These are phyloP conservation scores for Sorex araneus DNA, from an alignment of 2,113 vertebrate genomes.

Conservation along the genomic window DNA sequence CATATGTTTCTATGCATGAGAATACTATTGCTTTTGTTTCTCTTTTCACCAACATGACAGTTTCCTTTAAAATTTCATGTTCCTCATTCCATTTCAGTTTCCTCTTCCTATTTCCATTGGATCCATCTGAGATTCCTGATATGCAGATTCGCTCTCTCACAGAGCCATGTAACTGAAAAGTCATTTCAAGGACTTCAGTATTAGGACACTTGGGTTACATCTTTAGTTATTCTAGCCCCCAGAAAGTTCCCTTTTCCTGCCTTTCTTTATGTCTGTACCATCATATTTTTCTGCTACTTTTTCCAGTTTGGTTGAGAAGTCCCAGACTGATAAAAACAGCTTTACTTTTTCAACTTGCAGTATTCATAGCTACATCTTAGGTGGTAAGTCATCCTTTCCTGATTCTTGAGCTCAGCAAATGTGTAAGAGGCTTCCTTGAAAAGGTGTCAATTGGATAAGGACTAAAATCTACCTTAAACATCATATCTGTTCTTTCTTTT, in stretches of 20 bases:
- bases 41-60: neutral
- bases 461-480: neutral
- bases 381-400: neutral
- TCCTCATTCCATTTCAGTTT: slow-evolving; percentile 20
- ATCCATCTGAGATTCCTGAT: neutral
- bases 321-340: neutral
- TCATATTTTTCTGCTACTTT: neutral
- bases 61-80: neutral
- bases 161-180: neutral
- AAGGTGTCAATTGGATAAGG: slow-evolving; percentile 9
- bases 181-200: neutral
- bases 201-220: neutral
- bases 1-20: neutral
- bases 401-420: neutral
- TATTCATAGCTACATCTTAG: neutral
- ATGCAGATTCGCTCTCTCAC: neutral
- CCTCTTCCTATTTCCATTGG: neutral
- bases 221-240: too few relatives aligned
- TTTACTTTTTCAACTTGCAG: neutral
- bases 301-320: neutral
- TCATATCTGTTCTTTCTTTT: neutral
- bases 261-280: neutral
- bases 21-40: neutral
- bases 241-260: neutral
- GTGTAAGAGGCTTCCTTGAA: neutral